phyloP scores from a whole-genome alignment of 1,140 invertebrate species.

The Nilaparvata lugens region DNA sequence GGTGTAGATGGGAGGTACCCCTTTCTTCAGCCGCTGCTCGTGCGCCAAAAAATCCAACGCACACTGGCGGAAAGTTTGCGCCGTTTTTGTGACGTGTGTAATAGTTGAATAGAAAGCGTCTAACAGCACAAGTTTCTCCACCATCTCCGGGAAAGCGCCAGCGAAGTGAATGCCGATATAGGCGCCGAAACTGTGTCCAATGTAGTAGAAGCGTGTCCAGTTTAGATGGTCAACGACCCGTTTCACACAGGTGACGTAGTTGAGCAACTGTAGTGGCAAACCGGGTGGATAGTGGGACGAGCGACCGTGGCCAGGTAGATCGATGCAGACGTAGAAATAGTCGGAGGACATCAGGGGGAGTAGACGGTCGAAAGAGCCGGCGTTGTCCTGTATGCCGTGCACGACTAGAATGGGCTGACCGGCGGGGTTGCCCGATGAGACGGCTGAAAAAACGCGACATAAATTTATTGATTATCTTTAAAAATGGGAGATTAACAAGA shows the following conservation, averaged over 20 bases:
- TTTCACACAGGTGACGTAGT: constrained; percentile 41
- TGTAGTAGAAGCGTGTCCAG: constrained; percentile 42
- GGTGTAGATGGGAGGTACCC: not conserved
- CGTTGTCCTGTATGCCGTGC: constrained; percentile 57
- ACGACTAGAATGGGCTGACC: constrained; percentile 44
- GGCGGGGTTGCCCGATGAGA: constrained; percentile 49
- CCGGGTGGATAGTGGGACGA: constrained; percentile 48
- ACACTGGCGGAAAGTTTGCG: not conserved
- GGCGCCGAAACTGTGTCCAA: constrained; percentile 51
- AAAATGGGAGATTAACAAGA: too few species aligned
- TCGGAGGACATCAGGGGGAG: constrained; percentile 43
- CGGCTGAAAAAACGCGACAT: constrained; percentile 44
- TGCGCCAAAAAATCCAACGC: not conserved
- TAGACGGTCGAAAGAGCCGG: constrained; percentile 51
- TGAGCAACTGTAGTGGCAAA: constrained; percentile 37
- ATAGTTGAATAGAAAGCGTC: constrained; percentile 38
- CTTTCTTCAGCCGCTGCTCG: not conserved
- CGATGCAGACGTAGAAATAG: constrained; percentile 52
- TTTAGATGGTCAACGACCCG: constrained; percentile 44
- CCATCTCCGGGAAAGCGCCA: constrained; percentile 40
- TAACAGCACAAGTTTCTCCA: constrained; percentile 42
- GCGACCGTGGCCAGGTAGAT: constrained; percentile 59
- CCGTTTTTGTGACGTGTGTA: constrained; percentile 16
- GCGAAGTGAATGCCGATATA: constrained; percentile 38
- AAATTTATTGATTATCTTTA: too few species aligned